Evolutionary conservation across 2,888 invertebrate species (phyloP), one percentile per base, ranked within the genome.

Genomic region (Spodoptera littoralis): DNA sequence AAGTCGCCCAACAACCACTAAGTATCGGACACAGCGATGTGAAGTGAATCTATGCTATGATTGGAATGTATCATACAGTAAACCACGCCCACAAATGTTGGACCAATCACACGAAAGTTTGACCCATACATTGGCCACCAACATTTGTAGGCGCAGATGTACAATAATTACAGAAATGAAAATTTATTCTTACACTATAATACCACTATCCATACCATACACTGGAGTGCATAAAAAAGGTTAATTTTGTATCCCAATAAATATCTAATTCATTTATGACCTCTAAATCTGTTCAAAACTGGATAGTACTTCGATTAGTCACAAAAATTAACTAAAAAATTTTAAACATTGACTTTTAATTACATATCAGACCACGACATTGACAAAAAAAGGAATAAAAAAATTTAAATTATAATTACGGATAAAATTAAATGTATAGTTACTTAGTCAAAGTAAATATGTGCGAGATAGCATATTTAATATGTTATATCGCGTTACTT

Each of bases 31-130:
- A 62, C 68, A 59, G 67, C 54, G 46, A 59, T 54, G 56, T 70
- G 64, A 61, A 70, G 72, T 76, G 65, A 75, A 66, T 66, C 57
- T 76, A 78, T 49, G 43, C 65, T 73, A 77, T 60, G 57, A 73
- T 65, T 78, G 78, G 78, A 78, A 78, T 78, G 78, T 74, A 76
- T 74, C 42, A 70, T 69, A 73, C 62, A 60, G 18, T 56, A 45
- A 53, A 60, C 53, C 22, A 46, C 50, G 41, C 11, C 18, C 48
- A 57, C 73, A 69, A 64, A 64, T 45, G 64, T 51, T 64, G 44
- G 52, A 3, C 11, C 30, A 9, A 27, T 49, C 57, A 54, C 11
- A 12, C 50, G 53, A 63, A 47, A 12, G 27, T 52, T 65, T 59
- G 13, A 13, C 45, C 9, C 54, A 55, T 18, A 60, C 43, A 41